phyloP scores from a whole-genome alignment of 2,113 vertebrate genomes.

The Cyprinus carpio region DNA sequence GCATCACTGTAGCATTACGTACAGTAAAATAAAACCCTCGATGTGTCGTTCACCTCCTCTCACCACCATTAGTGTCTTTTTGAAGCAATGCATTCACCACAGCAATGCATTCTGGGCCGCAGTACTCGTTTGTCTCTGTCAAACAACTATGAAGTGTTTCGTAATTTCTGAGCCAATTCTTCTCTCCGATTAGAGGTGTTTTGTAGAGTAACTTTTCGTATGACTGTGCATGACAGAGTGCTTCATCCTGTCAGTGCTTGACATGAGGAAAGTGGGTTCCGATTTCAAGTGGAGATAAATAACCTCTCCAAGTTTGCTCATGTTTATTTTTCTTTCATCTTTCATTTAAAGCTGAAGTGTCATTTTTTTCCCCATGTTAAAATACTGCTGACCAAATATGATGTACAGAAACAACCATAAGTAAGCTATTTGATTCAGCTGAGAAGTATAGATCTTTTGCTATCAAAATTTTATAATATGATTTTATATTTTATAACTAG shows the following conservation, averaged over 20 bases:
- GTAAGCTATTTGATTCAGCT: neutral
- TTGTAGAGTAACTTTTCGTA: slow-evolving; percentile 37
- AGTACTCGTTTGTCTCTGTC: slow-evolving; percentile 59
- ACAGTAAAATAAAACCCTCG: slow-evolving; percentile 43
- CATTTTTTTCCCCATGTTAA: neutral
- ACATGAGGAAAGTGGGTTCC: slow-evolving; percentile 38
- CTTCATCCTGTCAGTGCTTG: slow-evolving; percentile 51
- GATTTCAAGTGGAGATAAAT: slow-evolving; percentile 52
- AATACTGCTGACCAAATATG: neutral
- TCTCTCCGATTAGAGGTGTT: slow-evolving; percentile 44
- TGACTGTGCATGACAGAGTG: slow-evolving; percentile 46
- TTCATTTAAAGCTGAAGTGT: neutral
- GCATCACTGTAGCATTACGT: slow-evolving; percentile 32
- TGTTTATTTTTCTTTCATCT: slow-evolving; percentile 25
- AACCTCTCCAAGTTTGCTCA: slow-evolving; percentile 36
- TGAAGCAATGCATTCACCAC: slow-evolving; percentile 54
- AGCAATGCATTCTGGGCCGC: slow-evolving; percentile 23
- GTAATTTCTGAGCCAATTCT: slow-evolving; percentile 29
- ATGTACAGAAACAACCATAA: neutral
- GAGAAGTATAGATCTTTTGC: neutral
- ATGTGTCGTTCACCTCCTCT: slow-evolving; percentile 21
- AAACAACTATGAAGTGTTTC: slow-evolving; percentile 45
- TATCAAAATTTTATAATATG: neutral
- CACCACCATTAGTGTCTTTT: slow-evolving; percentile 55
- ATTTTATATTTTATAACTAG: no score